phyloP scores from a whole-genome alignment of 2,113 vertebrate genomes.

The Chelonoidis abingdonii region DNA sequence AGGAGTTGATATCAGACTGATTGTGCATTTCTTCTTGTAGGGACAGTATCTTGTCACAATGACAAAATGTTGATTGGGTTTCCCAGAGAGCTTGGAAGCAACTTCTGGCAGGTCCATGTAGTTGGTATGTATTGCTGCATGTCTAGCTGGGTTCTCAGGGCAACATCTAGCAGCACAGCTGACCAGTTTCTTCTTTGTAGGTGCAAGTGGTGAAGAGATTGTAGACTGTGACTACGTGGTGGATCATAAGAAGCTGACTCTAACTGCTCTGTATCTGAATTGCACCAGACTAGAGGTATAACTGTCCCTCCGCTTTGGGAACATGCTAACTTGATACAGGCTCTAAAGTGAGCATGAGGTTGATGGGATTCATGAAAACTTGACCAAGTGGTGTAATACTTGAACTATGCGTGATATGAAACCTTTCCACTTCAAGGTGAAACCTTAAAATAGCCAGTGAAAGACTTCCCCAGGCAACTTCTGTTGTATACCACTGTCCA shows the following conservation, averaged over 20 bases:
- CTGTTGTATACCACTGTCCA: too few species aligned
- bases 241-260: neutral
- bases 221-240: slow-evolving; percentile 31
- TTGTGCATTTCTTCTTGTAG: neutral
- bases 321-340: neutral
- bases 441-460: too few species aligned
- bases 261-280: slow-evolving; percentile 27
- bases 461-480: too few species aligned
- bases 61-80: neutral
- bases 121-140: slow-evolving; percentile 7
- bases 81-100: neutral
- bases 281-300: slow-evolving; percentile 54
- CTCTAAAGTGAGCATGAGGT: too few species aligned
- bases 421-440: too few species aligned
- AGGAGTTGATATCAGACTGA: neutral
- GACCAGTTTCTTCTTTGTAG: neutral
- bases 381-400: too few species aligned
- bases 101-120: slow-evolving; percentile 18
- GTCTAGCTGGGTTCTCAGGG: neutral
- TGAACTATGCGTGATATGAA: too few species aligned
- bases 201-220: slow-evolving; percentile 28
- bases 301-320: neutral
- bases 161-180: neutral
- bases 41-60: slow-evolving; percentile 27
- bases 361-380: too few species aligned